Evolutionary conservation across 2,888 invertebrate species (phyloP).

Genomic region (Octodonta nipae): DNA sequence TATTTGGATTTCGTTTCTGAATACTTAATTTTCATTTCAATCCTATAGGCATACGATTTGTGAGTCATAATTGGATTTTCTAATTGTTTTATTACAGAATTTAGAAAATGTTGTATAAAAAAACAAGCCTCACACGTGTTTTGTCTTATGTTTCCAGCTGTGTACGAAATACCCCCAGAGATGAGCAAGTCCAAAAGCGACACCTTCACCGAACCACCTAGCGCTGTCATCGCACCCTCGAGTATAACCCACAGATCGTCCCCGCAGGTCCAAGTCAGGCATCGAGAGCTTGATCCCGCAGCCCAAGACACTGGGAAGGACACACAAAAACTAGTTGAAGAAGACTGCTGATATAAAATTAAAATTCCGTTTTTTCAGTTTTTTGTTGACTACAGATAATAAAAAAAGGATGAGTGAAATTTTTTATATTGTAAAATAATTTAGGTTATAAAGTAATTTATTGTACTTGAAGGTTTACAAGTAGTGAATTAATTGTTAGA

Average conservation of each 20-base stretch:
- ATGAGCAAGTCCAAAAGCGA: slow-evolving; percentile 51
- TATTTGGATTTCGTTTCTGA: no score
- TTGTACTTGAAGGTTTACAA: slow-evolving; percentile 4
- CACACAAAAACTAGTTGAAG: slow-evolving; percentile 79
- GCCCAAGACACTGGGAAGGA: slow-evolving; percentile 78
- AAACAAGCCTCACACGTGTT: no score
- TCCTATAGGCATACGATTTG: no score
- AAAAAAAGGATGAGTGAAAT: slow-evolving; percentile 3
- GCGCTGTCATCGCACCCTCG: slow-evolving; percentile 69
- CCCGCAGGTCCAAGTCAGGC: slow-evolving; percentile 58
- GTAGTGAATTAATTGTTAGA: no score
- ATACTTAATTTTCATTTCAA: no score
- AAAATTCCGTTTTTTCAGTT: slow-evolving; percentile 22
- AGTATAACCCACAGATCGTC: slow-evolving; percentile 67
- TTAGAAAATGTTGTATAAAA: no score
- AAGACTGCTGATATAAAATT: slow-evolving; percentile 54
- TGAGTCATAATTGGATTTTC: no score
- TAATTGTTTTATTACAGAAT: no score
- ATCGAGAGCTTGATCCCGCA: slow-evolving; percentile 69
- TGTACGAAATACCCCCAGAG: slow-evolving; percentile 73
- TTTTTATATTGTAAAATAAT: slow-evolving; percentile 14
- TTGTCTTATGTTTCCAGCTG: slow-evolving; percentile 48
- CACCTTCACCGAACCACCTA: slow-evolving; percentile 46
- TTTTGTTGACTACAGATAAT: slow-evolving; percentile 23
- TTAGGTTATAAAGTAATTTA: slow-evolving; percentile 7